phyloP scores from a whole-genome alignment of 2,113 vertebrate species.

The Tretioscincus oriximinensis region DNA sequence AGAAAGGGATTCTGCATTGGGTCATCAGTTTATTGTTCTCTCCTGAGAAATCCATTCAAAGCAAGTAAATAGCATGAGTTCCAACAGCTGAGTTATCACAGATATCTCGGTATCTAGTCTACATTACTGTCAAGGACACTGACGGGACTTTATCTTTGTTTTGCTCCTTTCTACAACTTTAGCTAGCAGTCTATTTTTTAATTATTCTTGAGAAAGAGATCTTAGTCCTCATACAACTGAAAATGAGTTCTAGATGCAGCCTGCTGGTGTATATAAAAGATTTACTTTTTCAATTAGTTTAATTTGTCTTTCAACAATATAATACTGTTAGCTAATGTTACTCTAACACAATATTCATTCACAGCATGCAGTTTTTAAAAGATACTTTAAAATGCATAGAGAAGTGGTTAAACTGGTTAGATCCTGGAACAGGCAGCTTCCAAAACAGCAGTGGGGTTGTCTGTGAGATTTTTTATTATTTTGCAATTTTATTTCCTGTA shows the following conservation, averaged over 20 bases:
- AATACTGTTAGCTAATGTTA: constrained; percentile 19
- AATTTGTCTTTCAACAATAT: background rate
- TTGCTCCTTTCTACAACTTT: too few species aligned
- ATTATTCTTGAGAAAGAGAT: too few species aligned
- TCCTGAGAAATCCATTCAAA: too few species aligned
- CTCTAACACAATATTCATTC: constrained; percentile 11
- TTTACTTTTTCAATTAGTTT: constrained; percentile 14
- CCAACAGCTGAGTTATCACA: too few species aligned
- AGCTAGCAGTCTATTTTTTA: too few species aligned
- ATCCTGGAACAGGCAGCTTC: constrained; percentile 7
- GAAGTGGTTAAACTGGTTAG: background rate
- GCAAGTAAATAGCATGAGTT: too few species aligned
- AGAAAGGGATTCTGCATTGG: too few species aligned
- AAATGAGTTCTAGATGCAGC: background rate
- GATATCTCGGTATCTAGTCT: too few species aligned
- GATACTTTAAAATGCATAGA: background rate
- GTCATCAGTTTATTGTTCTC: too few species aligned
- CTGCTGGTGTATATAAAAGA: constrained; percentile 20
- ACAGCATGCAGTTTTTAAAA: constrained; percentile 31
- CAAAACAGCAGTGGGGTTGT: background rate
- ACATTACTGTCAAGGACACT: too few species aligned
- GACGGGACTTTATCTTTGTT: too few species aligned
- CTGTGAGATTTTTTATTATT: background rate
- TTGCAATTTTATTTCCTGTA: too few species aligned
- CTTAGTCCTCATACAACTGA: background rate